Evolutionary conservation across 2,797 vertebrate species (phyloP).

Genomic region (Lutjanus campechanus): DNA sequence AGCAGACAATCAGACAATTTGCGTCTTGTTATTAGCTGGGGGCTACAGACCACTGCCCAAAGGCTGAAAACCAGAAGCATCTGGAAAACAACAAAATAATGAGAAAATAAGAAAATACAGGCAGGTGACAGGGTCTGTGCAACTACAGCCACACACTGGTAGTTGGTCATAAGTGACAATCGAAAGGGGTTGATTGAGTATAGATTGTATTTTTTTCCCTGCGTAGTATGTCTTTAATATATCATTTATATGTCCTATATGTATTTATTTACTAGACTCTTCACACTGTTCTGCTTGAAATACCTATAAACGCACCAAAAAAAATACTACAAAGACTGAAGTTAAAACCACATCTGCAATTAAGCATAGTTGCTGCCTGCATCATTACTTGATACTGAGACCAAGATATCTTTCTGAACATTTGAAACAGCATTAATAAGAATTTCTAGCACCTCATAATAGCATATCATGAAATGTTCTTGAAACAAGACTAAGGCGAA

Average conservation of each 20-base stretch:
- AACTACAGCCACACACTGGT: too few species aligned
- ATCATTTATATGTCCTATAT: background rate
- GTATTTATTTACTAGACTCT: background rate
- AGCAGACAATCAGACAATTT: too few species aligned
- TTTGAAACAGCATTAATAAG: background rate
- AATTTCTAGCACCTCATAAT: background rate
- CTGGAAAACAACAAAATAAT: too few species aligned
- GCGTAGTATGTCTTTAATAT: too few species aligned
- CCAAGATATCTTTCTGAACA: background rate
- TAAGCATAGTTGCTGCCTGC: background rate
- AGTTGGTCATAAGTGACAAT: too few species aligned
- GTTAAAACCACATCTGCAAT: background rate
- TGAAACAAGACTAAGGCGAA: background rate
- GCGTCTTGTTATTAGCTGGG: too few species aligned
- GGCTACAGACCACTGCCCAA: too few species aligned
- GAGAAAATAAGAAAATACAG: too few species aligned
- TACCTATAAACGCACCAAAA: background rate
- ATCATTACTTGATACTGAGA: background rate
- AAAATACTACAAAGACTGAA: background rate
- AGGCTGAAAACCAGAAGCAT: too few species aligned
- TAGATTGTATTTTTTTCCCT: too few species aligned
- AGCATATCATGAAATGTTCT: background rate
- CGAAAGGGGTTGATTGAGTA: too few species aligned
- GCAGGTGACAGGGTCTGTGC: too few species aligned
- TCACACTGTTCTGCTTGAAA: background rate